These are phyloP conservation scores for Drosophila prosaltans DNA, from an alignment of 1,140 invertebrate species.

Conservation along the genomic window DNA sequence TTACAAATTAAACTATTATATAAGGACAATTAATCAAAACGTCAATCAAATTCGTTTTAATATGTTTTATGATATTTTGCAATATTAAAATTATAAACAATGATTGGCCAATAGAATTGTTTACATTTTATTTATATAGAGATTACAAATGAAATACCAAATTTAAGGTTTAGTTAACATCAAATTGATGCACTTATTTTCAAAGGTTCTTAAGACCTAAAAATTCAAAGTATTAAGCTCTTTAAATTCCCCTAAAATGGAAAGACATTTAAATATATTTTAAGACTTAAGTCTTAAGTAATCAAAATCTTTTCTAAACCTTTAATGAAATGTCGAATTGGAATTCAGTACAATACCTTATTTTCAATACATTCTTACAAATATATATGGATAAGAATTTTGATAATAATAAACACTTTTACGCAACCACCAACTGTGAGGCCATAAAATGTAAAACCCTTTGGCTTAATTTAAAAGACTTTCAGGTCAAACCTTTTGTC, in stretches of 20 bases:
- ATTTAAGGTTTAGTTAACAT: too few relatives aligned
- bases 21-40: too few relatives aligned
- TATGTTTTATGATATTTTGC: neutral
- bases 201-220: too few relatives aligned
- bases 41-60: too few relatives aligned
- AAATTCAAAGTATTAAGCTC: too few relatives aligned
- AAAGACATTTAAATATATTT: neutral
- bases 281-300: too few relatives aligned
- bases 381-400: neutral
- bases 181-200: too few relatives aligned
- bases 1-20: too few relatives aligned
- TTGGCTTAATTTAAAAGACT: slow-evolving; percentile 15
- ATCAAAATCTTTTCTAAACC: neutral
- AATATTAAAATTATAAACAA: neutral
- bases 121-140: too few relatives aligned
- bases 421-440: neutral
- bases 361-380: neutral
- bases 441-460: slow-evolving; percentile 7
- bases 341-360: neutral
- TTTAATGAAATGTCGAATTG: neutral
- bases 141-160: too few relatives aligned
- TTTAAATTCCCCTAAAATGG: too few relatives aligned
- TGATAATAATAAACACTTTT: neutral
- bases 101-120: neutral
- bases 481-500: slow-evolving; percentile 44